Evolutionary conservation across 2,797 vertebrate genomes (phyloP).

Genomic region (Halcyon smyrnensis): DNA sequence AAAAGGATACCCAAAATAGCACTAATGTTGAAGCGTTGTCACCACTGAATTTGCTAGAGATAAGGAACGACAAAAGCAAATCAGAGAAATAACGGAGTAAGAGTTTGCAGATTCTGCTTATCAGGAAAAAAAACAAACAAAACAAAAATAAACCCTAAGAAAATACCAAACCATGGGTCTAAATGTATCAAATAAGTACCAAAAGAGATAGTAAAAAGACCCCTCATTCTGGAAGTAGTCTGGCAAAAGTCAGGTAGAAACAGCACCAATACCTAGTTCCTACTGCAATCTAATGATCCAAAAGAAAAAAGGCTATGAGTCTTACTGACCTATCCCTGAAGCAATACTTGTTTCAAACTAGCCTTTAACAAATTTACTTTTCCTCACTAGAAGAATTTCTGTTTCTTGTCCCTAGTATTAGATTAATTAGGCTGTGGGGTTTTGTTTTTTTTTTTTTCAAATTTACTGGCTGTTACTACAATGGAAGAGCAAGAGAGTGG

Average conservation of each 20-base stretch:
- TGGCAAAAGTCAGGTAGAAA: not conserved
- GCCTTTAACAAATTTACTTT: not conserved
- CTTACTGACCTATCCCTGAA: not conserved
- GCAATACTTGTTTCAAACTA: not conserved
- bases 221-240: fast-evolving
- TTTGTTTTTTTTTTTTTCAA: not conserved
- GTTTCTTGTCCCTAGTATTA: not conserved
- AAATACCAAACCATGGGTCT: fast-evolving
- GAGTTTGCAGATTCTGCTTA: not conserved
- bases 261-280: not conserved
- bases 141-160: not conserved
- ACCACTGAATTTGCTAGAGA: not conserved
- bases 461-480: not conserved
- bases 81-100: not conserved
- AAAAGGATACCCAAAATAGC: fast-evolving
- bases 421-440: too few species aligned
- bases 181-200: not conserved
- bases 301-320: not conserved
- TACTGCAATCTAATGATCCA: not conserved
- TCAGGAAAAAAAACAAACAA: not conserved
- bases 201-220: not conserved
- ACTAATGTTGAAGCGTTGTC: not conserved
- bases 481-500: not conserved
- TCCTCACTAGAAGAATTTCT: not conserved
- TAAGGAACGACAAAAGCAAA: not conserved